Evolutionary conservation across 2,113 vertebrate genomes (phyloP).

Genomic region (Otus sunia): DNA sequence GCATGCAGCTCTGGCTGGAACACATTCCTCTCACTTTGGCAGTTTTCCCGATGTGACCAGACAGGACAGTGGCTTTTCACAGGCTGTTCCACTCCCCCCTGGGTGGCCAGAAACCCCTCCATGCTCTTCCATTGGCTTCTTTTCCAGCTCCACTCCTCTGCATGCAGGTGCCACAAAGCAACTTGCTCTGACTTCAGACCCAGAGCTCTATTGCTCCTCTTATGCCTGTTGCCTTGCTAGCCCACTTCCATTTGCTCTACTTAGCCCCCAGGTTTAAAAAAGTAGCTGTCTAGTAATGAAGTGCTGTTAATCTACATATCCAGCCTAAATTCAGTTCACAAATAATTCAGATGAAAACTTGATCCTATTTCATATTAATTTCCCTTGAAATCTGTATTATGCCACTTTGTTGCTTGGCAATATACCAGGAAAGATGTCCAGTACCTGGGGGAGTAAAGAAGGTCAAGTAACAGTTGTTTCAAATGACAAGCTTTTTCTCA

Average conservation of each 20-base stretch:
- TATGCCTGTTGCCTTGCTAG: rapidly evolving
- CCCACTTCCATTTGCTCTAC: background rate
- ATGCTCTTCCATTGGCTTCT: background rate
- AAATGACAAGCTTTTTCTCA: background rate
- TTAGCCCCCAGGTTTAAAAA: background rate
- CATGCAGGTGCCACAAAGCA: background rate
- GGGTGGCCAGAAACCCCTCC: background rate
- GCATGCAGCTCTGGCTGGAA: rapidly evolving
- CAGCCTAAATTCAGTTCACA: background rate
- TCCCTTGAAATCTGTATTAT: background rate
- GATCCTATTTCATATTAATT: background rate
- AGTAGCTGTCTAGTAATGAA: background rate
- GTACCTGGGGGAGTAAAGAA: background rate
- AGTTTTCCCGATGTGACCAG: background rate
- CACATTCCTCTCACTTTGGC: background rate
- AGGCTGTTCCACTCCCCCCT: background rate
- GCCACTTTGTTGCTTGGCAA: background rate
- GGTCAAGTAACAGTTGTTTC: background rate
- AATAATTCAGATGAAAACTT: background rate
- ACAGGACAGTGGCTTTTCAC: background rate
- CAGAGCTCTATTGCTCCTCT: background rate
- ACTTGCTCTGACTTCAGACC: background rate
- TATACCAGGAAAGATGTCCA: background rate
- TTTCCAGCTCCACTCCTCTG: background rate
- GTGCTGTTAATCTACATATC: background rate